Percentiles rank a stretch among this genome's conserved stretches.
These are phyloP conservation scores for Andrena chrysosceles DNA, from an alignment of 2,888 invertebrate species.

Conservation along the genomic window DNA sequence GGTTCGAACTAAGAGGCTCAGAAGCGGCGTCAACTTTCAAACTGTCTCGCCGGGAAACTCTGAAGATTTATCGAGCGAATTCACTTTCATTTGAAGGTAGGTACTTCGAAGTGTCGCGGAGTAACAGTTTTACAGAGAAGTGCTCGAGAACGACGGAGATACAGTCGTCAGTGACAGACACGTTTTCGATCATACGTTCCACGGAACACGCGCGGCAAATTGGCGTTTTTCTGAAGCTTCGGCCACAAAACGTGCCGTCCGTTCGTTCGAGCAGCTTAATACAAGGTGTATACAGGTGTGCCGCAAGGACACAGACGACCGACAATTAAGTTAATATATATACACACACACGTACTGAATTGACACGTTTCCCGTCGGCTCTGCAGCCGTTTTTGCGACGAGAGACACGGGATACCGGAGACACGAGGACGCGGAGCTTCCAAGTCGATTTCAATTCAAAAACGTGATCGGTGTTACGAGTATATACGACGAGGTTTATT, in stretches of 20 bases:
- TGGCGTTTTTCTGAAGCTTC: slow-evolving; percentile 28
- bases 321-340: slow-evolving; percentile 44
- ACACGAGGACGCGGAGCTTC: not conserved
- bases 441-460: slow-evolving; percentile 7
- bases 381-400: slow-evolving; percentile 8
- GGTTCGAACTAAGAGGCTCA: too few species aligned
- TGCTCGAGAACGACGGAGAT: too few species aligned
- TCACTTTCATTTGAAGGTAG: too few species aligned
- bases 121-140: too few species aligned
- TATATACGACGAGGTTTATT: not conserved
- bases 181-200: not conserved
- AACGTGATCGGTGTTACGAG: not conserved
- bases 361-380: slow-evolving; percentile 19
- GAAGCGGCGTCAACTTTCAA: too few species aligned
- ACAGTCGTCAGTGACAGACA: too few species aligned
- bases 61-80: too few species aligned
- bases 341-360: slow-evolving; percentile 34
- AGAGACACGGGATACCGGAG: slow-evolving; percentile 1
- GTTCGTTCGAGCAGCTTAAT: slow-evolving; percentile 35
- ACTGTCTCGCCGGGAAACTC: too few species aligned
- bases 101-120: too few species aligned
- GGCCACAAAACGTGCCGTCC: slow-evolving; percentile 39
- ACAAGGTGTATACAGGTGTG: slow-evolving; percentile 63
- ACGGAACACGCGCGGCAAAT: slow-evolving; percentile 14
- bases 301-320: slow-evolving; percentile 51